phyloP scores from a whole-genome alignment of 2,113 vertebrate species.

The Zosterops japonicus region DNA sequence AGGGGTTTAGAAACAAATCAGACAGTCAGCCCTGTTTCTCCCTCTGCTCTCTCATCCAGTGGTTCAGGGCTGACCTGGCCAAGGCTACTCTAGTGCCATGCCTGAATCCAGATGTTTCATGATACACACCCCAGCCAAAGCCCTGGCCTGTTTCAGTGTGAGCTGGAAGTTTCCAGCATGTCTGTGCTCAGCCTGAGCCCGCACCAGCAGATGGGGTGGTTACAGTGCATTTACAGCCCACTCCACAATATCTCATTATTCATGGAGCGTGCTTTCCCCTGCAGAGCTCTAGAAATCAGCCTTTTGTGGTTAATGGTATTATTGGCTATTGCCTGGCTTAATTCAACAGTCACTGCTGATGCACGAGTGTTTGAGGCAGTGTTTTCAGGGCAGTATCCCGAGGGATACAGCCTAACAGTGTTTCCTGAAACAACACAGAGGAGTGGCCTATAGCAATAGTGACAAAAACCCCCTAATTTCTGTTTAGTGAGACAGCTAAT shows the following conservation, averaged over 20 bases:
- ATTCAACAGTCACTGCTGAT: neutral
- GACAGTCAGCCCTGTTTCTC: neutral
- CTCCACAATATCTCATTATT: neutral
- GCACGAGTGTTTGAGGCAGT: neutral
- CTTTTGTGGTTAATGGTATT: neutral
- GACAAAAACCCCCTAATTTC: neutral
- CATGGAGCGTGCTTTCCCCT: neutral
- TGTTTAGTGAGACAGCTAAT: neutral
- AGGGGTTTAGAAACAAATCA: neutral
- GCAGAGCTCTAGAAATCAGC: neutral
- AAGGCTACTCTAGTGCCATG: fast-evolving
- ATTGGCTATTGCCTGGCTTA: neutral
- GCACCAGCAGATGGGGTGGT: conserved; percentile 44
- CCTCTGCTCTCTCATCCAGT: fast-evolving
- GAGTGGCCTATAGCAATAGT: neutral
- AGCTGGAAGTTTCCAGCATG: neutral
- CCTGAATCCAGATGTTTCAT: neutral
- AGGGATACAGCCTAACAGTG: neutral
- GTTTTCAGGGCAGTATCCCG: neutral
- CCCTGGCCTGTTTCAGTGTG: neutral
- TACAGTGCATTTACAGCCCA: neutral
- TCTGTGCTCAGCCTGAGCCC: neutral
- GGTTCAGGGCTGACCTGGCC: neutral
- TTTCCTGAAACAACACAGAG: neutral
- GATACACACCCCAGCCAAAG: neutral